phyloP scores from a whole-genome alignment of 2,888 invertebrate genomes.

The Himalopsyche japonica region DNA sequence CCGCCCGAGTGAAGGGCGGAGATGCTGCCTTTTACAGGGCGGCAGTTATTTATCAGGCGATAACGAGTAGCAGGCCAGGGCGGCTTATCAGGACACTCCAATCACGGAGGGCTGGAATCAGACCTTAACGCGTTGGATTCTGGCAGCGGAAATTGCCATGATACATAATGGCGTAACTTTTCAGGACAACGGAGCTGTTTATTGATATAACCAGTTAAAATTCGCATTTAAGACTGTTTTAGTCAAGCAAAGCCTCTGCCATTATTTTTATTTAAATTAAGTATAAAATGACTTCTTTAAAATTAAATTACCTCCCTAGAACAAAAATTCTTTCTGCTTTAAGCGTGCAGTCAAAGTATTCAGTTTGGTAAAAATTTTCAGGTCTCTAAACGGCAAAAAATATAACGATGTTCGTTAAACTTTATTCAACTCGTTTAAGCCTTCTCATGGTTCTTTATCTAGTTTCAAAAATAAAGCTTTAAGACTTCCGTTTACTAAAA shows the following conservation, averaged over 20 bases:
- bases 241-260: background rate
- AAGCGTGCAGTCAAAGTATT: too few species aligned
- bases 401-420: too few species aligned
- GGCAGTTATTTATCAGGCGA: constrained; percentile 6
- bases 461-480: too few species aligned
- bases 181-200: background rate
- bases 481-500: too few species aligned
- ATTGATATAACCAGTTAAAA: background rate
- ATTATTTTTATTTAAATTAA: too few species aligned
- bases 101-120: background rate
- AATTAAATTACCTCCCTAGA: too few species aligned
- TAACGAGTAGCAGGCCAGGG: constrained; percentile 8
- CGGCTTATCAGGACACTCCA: background rate
- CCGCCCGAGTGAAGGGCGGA: background rate
- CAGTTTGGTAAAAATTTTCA: too few species aligned
- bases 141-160: background rate
- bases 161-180: background rate
- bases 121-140: background rate
- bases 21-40: background rate
- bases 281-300: too few species aligned
- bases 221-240: background rate
- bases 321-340: too few species aligned
- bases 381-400: too few species aligned
- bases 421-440: too few species aligned
- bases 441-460: too few species aligned